Percentiles rank a stretch among this genome's conserved stretches.
phyloP scores from a whole-genome alignment of 2,113 vertebrate species.

The Istiophorus platypterus region DNA sequence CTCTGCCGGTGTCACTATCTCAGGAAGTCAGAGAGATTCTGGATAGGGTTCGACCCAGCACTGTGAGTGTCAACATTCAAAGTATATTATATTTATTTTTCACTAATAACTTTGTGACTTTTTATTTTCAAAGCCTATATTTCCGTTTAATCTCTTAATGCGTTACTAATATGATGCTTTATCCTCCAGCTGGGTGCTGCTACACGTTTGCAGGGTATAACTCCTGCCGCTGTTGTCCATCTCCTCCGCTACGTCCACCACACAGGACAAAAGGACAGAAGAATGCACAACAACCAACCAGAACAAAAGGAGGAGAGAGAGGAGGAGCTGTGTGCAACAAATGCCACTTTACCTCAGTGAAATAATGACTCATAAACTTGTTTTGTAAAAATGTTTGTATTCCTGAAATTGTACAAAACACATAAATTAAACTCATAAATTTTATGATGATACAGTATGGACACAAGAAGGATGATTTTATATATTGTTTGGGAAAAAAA shows the following conservation, averaged over 20 bases:
- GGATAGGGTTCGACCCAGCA: slow-evolving; percentile 87
- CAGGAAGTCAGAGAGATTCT: slow-evolving; percentile 91
- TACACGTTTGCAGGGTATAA: slow-evolving; percentile 91
- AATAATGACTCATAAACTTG: background rate
- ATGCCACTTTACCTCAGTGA: slow-evolving; percentile 50
- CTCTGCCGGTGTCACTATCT: slow-evolving; percentile 89
- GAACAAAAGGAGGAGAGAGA: slow-evolving; percentile 17
- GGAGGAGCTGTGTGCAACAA: slow-evolving; percentile 32
- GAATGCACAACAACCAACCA: background rate
- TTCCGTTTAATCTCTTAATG: background rate
- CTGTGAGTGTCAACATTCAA: slow-evolving; percentile 83
- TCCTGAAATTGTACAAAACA: slow-evolving; percentile 58
- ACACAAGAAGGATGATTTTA: background rate
- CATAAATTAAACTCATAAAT: slow-evolving; percentile 39
- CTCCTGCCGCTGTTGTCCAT: slow-evolving; percentile 90
- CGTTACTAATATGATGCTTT: slow-evolving; percentile 14
- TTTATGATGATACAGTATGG: background rate
- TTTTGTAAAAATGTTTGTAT: slow-evolving; percentile 54
- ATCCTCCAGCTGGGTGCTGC: slow-evolving; percentile 89
- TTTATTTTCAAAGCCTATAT: background rate
- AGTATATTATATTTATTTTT: background rate
- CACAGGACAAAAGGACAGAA: slow-evolving; percentile 37
- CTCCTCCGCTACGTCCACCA: slow-evolving; percentile 87
- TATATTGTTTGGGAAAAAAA: slow-evolving; percentile 12
- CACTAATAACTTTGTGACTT: too few species aligned